phyloP scores from a whole-genome alignment of 2,888 invertebrate genomes.

The Ectobius pallidus region DNA sequence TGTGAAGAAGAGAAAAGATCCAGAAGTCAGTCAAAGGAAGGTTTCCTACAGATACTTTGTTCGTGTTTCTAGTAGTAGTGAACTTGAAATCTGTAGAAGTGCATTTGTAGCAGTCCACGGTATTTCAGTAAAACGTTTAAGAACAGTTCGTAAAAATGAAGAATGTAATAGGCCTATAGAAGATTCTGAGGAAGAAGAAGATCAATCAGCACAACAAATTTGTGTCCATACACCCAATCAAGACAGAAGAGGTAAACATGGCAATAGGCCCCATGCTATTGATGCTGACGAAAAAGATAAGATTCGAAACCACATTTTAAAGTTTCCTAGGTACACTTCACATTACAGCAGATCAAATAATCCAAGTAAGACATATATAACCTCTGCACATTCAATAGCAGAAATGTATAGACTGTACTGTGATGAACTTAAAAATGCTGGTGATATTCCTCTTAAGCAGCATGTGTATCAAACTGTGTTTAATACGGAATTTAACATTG shows the following conservation, averaged over 20 bases:
- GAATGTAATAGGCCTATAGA: neutral
- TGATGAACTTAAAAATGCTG: neutral
- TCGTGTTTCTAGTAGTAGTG: no score
- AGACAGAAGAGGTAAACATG: neutral
- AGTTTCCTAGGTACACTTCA: neutral
- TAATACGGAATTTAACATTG: neutral
- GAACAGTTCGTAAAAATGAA: neutral
- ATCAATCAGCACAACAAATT: neutral
- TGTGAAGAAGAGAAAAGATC: no score
- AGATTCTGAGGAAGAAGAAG: neutral
- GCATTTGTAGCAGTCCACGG: neutral
- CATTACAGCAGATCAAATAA: neutral
- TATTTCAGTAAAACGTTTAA: no score
- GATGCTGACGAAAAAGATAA: neutral
- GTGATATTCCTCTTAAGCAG: neutral
- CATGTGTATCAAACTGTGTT: neutral
- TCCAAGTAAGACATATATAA: neutral
- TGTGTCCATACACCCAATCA: neutral
- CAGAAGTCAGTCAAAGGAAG: no score
- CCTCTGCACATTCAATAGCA: neutral
- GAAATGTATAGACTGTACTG: neutral
- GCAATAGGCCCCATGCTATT: neutral
- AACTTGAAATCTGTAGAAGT: no score
- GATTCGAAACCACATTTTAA: neutral
- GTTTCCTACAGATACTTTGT: no score